phyloP scores from a whole-genome alignment of 2,888 invertebrate species.

The Pocota personata region DNA sequence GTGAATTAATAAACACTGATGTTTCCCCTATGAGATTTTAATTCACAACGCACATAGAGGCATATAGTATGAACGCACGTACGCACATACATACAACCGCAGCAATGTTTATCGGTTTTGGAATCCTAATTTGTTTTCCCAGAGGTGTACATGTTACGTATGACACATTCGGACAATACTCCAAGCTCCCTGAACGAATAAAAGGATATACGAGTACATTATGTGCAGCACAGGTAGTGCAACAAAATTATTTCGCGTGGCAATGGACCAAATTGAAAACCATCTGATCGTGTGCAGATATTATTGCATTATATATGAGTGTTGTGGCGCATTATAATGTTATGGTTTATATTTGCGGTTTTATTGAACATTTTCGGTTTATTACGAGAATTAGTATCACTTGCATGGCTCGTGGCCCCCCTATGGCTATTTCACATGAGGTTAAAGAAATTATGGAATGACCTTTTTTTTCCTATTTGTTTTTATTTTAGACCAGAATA shows the following conservation, averaged over 20 bases:
- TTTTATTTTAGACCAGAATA: background rate
- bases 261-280: conserved; percentile 45
- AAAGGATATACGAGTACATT: conserved; percentile 21
- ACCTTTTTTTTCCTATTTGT: background rate
- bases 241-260: background rate
- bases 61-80: background rate
- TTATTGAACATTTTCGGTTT: conserved; percentile 43
- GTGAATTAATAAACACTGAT: conserved; percentile 56
- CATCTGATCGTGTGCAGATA: conserved; percentile 45
- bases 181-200: conserved; percentile 31
- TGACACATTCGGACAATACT: conserved; percentile 15
- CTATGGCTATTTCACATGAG: background rate
- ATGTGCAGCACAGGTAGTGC: background rate
- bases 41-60: conserved; percentile 4
- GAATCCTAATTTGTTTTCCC: conserved; percentile 72
- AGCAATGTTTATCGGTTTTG: conserved; percentile 65
- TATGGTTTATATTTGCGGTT: conserved; percentile 55
- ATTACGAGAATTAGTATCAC: background rate
- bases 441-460: background rate
- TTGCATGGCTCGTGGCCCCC: background rate
- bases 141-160: conserved; percentile 47
- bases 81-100: conserved; percentile 29
- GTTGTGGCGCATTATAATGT: conserved; percentile 51
- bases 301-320: conserved; percentile 45
- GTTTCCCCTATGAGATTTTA: conserved; percentile 38